Evolutionary conservation across 2,888 invertebrate species (phyloP), one percentile per base, ranked within the genome.

Genomic region (Andrena flavipes): DNA sequence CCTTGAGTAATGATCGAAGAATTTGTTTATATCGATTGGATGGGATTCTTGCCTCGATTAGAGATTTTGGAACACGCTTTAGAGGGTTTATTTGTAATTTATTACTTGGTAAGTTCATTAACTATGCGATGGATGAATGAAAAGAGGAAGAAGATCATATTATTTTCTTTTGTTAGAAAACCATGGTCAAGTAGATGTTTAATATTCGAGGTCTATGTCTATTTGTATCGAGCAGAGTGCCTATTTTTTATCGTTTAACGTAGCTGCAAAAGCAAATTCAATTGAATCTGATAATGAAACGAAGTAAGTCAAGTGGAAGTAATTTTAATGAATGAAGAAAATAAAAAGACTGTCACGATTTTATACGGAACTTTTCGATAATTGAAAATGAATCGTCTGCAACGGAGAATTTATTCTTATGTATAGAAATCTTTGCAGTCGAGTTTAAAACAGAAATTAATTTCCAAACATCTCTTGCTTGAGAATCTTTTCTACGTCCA

Each of bases 1-100:
- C 23, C 63, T 51, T 63, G 71, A 51, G 8, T 33, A 23, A 33
- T 63, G 63, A 63, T 35, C 13, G 71, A 63, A 72, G 63, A 54
- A 72, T 64, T 72, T 64, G n/a, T 63, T 29, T 62, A 6, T 49
- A 33, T 51, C 56, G 60, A 35, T 29, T 30, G 29, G 2, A 68
- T 75, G 35, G 10, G 29, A 62, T 20, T 29, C 62, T 42, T 68
- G 51, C 60, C 60, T 35, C 26, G 23, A 10, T 59, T 49, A n/a
- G 10, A 59, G 10, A 56, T 20, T 42, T 29, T 30, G 6, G n/a
- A 20, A 49, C 29, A 20, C n/a, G 59, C 4, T 56, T 26, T 56
- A 26, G n/a, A 29, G 26, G 6, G 49, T 30, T 20, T 30, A 29
- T 51, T n/a, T 64, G 42, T 16, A n/a, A 4, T 30, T 67, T 13